These are phyloP conservation scores for Zosterops japonicus DNA, from an alignment of 2,113 vertebrate genomes.

Conservation along the genomic window DNA sequence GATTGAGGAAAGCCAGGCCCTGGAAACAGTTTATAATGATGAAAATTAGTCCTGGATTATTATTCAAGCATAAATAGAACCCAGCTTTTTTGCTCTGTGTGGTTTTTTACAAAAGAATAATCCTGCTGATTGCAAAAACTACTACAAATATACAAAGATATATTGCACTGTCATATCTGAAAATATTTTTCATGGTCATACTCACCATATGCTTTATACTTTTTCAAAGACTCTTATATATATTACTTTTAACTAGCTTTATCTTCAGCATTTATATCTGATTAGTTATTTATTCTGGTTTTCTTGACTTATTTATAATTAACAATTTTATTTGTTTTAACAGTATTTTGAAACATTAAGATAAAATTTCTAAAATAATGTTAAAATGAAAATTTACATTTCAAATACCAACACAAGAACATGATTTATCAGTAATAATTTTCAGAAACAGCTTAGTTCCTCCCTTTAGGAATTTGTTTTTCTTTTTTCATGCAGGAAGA, in stretches of 20 bases:
- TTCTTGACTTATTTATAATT: not conserved
- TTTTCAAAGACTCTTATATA: not conserved
- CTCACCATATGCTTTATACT: not conserved
- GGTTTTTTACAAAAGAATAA: not conserved
- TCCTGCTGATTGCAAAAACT: not conserved
- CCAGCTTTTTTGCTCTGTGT: not conserved
- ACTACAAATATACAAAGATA: not conserved
- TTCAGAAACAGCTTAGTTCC: not conserved
- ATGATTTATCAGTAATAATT: not conserved
- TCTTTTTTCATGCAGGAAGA: conserved; percentile 83
- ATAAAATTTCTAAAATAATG: not conserved
- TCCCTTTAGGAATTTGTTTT: not conserved
- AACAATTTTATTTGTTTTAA: not conserved
- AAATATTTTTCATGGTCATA: not conserved
- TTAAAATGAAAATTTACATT: not conserved
- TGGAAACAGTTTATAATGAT: not conserved
- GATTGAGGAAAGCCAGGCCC: not conserved
- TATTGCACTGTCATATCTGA: not conserved
- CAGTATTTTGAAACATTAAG: not conserved
- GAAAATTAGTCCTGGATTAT: not conserved
- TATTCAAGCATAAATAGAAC: not conserved
- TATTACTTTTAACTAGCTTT: not conserved
- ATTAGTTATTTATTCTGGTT: not conserved
- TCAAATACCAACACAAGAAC: not conserved
- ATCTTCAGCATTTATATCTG: not conserved